Percentiles rank a stretch among this genome's conserved stretches.
Evolutionary conservation across 2,888 invertebrate genomes (phyloP).

Genomic region (Lochmaea crataegi): DNA sequence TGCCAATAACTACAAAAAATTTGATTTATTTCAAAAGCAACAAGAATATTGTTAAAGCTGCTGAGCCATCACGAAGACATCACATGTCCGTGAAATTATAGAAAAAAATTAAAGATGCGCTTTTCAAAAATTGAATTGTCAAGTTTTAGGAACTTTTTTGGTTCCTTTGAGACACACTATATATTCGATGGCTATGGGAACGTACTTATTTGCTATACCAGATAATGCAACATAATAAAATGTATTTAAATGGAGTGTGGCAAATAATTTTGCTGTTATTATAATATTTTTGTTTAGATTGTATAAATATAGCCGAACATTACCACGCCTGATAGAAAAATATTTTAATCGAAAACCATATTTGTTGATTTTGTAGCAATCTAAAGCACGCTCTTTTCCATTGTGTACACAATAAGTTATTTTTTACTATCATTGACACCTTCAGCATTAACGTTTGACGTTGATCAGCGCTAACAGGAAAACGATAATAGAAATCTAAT

Average conservation of each 20-base stretch:
- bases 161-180: no score
- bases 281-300: no score
- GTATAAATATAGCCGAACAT: not conserved
- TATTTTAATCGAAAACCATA: not conserved
- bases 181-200: no score
- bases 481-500: not conserved
- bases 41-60: no score
- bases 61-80: no score
- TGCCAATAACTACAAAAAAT: no score
- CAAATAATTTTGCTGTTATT: not conserved
- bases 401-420: not conserved
- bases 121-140: no score
- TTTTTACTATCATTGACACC: conserved; percentile 10
- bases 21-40: no score
- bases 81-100: no score
- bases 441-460: not conserved
- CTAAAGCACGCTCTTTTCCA: conserved; percentile 5
- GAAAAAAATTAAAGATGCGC: no score
- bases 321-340: conserved; percentile 1
- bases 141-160: no score
- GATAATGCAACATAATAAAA: not conserved
- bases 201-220: no score
- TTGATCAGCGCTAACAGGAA: not conserved
- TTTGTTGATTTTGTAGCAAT: conserved; percentile 8
- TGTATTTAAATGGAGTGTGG: not conserved